Evolutionary conservation across 1,140 invertebrate species (phyloP).

Genomic region (Anagrus nilaparvatae): DNA sequence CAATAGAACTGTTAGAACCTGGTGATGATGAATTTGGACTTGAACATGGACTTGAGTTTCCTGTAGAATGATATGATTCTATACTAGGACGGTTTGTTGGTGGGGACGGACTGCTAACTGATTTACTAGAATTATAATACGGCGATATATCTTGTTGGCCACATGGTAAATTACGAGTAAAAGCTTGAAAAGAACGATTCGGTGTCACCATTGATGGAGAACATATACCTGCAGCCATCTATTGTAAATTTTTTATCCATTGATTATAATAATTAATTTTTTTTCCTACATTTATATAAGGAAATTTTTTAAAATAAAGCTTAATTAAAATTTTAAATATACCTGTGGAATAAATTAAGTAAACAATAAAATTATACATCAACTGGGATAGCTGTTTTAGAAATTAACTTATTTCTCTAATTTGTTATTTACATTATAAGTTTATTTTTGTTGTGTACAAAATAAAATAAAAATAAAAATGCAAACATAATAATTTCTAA

Average conservation of each 20-base stretch:
- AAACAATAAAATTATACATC: no score
- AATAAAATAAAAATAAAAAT: no score
- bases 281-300: no score
- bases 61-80: constrained; percentile 36
- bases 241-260: neutral
- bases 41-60: constrained; percentile 42
- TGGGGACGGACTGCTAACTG: constrained; percentile 32
- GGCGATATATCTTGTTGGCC: constrained; percentile 30
- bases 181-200: constrained; percentile 63
- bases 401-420: no score
- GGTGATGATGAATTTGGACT: constrained; percentile 48
- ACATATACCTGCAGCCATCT: constrained; percentile 55
- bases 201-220: constrained; percentile 50
- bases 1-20: constrained; percentile 36
- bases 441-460: no score
- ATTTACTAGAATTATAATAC: constrained; percentile 30
- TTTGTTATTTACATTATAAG: no score
- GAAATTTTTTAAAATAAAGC: no score
- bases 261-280: neutral
- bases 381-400: no score
- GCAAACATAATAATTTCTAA: no score
- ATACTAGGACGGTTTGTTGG: constrained; percentile 30
- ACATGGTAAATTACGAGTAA: constrained; percentile 49
- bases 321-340: no score
- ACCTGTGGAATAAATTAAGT: no score